Evolutionary conservation across 2,113 vertebrate species (phyloP), one percentile per base, ranked within the genome.

Genomic region (Alethe diademata): DNA sequence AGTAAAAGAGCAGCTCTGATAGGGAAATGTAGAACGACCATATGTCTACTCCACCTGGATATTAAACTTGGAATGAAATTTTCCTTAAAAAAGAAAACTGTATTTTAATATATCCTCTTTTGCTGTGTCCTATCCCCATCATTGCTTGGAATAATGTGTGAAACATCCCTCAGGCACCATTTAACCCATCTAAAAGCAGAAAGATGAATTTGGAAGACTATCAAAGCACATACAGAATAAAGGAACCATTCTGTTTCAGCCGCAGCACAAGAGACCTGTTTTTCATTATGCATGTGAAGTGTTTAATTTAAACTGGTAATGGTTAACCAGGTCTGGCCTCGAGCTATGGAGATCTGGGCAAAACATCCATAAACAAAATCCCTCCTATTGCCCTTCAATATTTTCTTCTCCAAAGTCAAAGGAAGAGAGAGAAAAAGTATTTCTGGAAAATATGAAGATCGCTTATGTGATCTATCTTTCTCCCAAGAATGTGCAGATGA

Each of bases 271-370:
- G 25, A 92, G 61, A 81, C 62, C 82, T 95, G 89, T 0, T 95
- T 95, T 87, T 75, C 71, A 92, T 95, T 93, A 92, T 48, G 66
- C 25, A 75, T 47, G 38, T 72, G 62, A 95, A 90, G 87, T 90
- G 81, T 90, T 91, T 78, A 96, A 96, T 94, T 94, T 92, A 94
- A 96, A 90, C 75, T 88, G 67, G 54, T 90, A 95, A 83, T 73
- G 57, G 81, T 88, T 95, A 94, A 90, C 86, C 53, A 84, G 12
- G 24, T 70, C 72, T 84, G 56, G 79, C 82, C 92, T 86, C n/a
- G 3, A 95, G 92, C 85, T 90, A 54, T 64, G 38, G 38, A 62
- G 58, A 76, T 66, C 62, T 69, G 36, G 61, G 51, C 23, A 79
- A 79, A 95, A 89, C 71, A 57, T 48, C 26, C 57, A 72, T 53